Conservation (phyloP, 2,113 vertebrate genomes). For the Microtus oregoni region DNA sequence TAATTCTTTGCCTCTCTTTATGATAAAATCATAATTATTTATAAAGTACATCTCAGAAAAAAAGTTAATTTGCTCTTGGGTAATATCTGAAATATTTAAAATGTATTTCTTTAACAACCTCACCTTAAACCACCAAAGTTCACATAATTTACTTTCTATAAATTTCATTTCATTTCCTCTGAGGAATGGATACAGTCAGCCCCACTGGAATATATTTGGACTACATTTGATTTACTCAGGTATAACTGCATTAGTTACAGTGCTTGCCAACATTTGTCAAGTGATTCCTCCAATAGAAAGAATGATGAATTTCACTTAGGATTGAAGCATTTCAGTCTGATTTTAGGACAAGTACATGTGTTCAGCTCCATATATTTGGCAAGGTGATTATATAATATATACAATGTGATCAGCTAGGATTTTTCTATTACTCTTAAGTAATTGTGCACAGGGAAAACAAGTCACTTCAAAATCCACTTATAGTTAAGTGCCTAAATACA, state of each 20-base stretch:
- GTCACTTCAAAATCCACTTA: conserved; percentile 81
- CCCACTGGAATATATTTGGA: conserved; percentile 86
- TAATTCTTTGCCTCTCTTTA: neutral
- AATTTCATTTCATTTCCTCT: conserved; percentile 81
- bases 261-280: conserved; percentile 86
- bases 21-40: neutral
- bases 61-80: neutral
- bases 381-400: conserved; percentile 83
- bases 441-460: conserved; percentile 82
- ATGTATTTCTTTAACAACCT: conserved; percentile 18
- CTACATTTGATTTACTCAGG: conserved; percentile 88
- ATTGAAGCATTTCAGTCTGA: conserved; percentile 86
- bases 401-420: conserved; percentile 81
- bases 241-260: conserved; percentile 89
- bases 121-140: conserved; percentile 80
- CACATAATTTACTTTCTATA: conserved; percentile 82
- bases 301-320: conserved; percentile 83
- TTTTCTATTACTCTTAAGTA: conserved; percentile 86
- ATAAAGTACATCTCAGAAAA: conserved; percentile 18
- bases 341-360: conserved; percentile 86
- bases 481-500: conserved; percentile 76
- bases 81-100: neutral
- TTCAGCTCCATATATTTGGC: conserved; percentile 87
- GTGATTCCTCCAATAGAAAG: conserved; percentile 84
- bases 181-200: conserved; percentile 77